phyloP scores from a whole-genome alignment of 1,140 invertebrate genomes.

The Nebria ingens region DNA sequence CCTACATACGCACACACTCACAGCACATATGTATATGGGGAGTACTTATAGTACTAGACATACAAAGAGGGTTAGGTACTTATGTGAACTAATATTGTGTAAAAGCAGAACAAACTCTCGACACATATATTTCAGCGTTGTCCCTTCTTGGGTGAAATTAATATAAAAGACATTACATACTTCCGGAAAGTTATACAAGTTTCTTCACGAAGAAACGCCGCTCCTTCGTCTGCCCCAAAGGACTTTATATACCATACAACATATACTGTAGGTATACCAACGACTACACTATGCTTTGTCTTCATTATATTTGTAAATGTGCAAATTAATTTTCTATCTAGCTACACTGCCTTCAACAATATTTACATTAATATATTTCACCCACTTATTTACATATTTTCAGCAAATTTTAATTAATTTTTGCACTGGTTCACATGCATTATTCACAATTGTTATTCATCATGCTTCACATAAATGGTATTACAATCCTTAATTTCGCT shows the following conservation, averaged over 20 bases:
- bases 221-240: no score
- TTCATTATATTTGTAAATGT: neutral
- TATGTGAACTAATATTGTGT: neutral
- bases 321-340: neutral
- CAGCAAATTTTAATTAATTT: no score
- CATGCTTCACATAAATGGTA: no score
- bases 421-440: no score
- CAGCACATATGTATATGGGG: neutral
- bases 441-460: no score
- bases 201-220: no score
- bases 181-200: neutral
- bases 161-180: constrained; percentile 7
- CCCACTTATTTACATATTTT: no score
- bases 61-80: neutral
- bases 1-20: neutral
- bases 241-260: no score
- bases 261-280: no score
- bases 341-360: neutral
- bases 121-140: neutral
- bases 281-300: neutral
- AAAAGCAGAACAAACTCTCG: neutral
- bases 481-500: no score
- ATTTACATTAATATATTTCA: no score
- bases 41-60: neutral
- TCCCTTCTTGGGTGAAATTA: constrained; percentile 9